These are phyloP conservation scores for Amblyraja radiata DNA, from an alignment of 2,797 vertebrate genomes.

Conservation along the genomic window DNA sequence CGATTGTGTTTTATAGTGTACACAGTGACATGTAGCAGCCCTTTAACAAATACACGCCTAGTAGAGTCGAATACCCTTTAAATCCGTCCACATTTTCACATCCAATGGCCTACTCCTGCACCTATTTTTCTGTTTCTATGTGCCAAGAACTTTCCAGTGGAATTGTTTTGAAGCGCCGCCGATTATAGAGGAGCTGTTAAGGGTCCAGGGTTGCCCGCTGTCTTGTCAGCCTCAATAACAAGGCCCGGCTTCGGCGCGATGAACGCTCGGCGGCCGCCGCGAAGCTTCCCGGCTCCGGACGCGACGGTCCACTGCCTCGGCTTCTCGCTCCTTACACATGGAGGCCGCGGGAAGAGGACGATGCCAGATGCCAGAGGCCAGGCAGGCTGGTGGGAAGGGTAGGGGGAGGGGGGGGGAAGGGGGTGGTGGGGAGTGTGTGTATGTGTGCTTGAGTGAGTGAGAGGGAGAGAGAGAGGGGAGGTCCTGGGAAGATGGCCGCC, in stretches of 20 bases:
- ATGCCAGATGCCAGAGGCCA: not conserved
- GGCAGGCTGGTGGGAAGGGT: not conserved
- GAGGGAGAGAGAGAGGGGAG: not conserved
- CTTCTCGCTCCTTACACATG: conserved; percentile 42
- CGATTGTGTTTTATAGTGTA: not conserved
- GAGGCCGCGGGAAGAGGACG: conserved; percentile 37
- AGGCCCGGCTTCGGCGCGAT: not conserved
- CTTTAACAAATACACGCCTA: not conserved
- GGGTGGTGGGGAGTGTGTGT: not conserved
- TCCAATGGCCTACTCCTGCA: not conserved
- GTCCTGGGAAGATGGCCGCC: conserved; percentile 1
- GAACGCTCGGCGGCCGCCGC: not conserved
- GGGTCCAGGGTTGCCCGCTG: conserved; percentile 41
- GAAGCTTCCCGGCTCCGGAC: conserved; percentile 32
- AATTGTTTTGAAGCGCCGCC: not conserved
- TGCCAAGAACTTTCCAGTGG: not conserved
- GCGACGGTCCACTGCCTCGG: conserved; percentile 41
- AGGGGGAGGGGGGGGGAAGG: too few species aligned
- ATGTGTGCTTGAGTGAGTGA: too few species aligned
- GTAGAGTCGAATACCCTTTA: not conserved
- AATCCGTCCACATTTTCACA: not conserved
- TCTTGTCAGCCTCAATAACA: conserved; percentile 40
- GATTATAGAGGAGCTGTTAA: not conserved
- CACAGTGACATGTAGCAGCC: conserved; percentile 14
- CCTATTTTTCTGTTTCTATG: not conserved